Evolutionary conservation across 2,797 vertebrate species (phyloP).

Genomic region (Morus bassanus): DNA sequence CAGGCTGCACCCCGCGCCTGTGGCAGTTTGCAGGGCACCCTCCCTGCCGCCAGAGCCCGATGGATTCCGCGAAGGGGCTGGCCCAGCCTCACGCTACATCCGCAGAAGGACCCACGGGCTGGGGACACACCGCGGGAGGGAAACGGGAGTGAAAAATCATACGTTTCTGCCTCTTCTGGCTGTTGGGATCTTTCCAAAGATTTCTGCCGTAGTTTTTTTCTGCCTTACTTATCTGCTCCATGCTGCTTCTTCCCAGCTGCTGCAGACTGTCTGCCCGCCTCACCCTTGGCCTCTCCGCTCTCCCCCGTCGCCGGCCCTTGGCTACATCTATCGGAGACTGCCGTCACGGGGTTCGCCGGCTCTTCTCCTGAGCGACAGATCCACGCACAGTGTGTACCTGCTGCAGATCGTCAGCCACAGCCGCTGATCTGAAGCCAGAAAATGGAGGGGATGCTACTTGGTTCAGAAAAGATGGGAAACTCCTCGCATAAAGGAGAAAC

Average conservation of each 20-base stretch:
- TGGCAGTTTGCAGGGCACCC: not conserved
- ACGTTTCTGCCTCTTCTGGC: not conserved
- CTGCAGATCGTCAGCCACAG: not conserved
- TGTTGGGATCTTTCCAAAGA: not conserved
- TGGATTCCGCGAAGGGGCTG: not conserved
- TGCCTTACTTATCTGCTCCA: not conserved
- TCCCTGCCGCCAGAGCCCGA: not conserved
- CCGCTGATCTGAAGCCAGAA: not conserved
- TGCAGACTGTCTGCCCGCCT: not conserved
- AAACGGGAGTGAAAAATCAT: not conserved
- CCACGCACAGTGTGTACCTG: fast-evolving
- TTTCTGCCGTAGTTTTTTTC: not conserved
- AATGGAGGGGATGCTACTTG: fast-evolving
- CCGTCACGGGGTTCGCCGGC: not conserved
- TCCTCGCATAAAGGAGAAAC: not conserved
- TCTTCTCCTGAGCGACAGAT: not conserved
- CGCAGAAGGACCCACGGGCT: not conserved
- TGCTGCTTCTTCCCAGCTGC: not conserved
- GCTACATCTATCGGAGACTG: not conserved
- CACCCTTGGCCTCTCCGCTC: not conserved
- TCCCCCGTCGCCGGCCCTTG: not conserved
- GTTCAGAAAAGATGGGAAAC: not conserved
- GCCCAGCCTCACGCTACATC: not conserved
- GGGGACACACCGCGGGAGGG: not conserved
- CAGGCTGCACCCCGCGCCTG: not conserved